Evolutionary conservation across 2,113 vertebrate species (phyloP).

Genomic region (Rhabdornis inornatus): DNA sequence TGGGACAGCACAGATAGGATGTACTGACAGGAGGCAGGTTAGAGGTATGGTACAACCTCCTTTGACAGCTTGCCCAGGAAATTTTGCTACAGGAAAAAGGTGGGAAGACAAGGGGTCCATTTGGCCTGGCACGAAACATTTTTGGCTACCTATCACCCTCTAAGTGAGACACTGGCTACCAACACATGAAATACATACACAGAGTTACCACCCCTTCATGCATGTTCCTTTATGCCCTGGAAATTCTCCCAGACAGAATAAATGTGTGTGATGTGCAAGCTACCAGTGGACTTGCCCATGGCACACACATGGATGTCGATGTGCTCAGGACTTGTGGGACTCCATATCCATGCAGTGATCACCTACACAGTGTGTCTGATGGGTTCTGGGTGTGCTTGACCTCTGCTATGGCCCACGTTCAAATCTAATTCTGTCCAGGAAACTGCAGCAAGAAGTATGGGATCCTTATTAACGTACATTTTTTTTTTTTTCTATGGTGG

Average conservation of each 20-base stretch:
- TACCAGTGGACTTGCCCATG: neutral
- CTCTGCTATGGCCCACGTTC: neutral
- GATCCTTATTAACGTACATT: neutral
- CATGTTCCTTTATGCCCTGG: neutral
- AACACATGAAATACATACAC: neutral
- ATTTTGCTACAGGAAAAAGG: neutral
- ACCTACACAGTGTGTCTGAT: neutral
- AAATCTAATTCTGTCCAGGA: neutral
- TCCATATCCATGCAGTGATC: neutral
- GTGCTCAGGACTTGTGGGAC: neutral
- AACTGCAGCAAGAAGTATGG: neutral
- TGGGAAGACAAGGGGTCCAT: neutral
- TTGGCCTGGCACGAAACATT: neutral
- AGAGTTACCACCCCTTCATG: neutral
- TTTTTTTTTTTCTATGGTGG: neutral
- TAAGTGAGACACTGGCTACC: neutral
- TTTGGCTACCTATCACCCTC: neutral
- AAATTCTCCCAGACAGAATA: neutral
- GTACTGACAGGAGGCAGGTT: neutral
- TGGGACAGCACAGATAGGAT: neutral
- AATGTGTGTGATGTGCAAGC: neutral
- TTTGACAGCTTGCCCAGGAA: neutral
- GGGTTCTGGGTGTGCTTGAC: neutral
- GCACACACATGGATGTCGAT: fast-evolving
- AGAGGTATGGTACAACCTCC: neutral